Evolutionary conservation across 2,113 vertebrate genomes (phyloP), one percentile per base, ranked within the genome.

Genomic region (Diglossa brunneiventris): DNA sequence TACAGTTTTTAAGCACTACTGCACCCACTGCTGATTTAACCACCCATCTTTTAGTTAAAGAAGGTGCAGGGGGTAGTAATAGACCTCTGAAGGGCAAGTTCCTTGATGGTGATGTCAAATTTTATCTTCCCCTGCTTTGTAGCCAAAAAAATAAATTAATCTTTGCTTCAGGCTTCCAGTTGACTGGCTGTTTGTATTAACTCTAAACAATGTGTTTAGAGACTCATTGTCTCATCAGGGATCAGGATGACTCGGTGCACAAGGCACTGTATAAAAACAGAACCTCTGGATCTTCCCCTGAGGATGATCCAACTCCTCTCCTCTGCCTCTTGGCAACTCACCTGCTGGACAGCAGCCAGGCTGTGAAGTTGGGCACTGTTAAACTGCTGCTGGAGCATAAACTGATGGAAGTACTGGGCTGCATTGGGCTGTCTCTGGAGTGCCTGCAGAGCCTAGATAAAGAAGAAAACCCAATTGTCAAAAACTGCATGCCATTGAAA

Each of bases 351-450:
- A 13, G 99, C 99, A n/a, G 99, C 99, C 95, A 99, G 94, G 93
- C 99, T 99, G 70, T 99, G 99, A 63, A 99, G 98, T 93, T 99
- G 99, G 63, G 99, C 99, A 82, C 97, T 99, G 89, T 98, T 99
- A 96, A 99, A 99, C 96, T 99, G 99, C 97, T 99, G 99, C 93
- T 99, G 99, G 72, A 99, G 98, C 99, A 99, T 99, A 87, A 99
- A 98, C 96, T 99, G 99, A 96, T 99, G 99, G 87, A 99, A 99
- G 94, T 99, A 99, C 95, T 99, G 99, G 69, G 99, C 99, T 39
- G 99, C 99, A 90, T 99, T 99, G 44, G 99, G 99, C 96, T 99
- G 99, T 79, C 99, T 98, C 96, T 99, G 99, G 61, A 99, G 97
- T 5, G 99, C 99, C 92, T 99, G 99, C 41, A 99, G 97, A 77